A percentile compares a stretch with the other conserved stretches of the same genome.
Evolutionary conservation across 2,113 vertebrate species (phyloP).

Genomic region (Perognathus longimembris): DNA sequence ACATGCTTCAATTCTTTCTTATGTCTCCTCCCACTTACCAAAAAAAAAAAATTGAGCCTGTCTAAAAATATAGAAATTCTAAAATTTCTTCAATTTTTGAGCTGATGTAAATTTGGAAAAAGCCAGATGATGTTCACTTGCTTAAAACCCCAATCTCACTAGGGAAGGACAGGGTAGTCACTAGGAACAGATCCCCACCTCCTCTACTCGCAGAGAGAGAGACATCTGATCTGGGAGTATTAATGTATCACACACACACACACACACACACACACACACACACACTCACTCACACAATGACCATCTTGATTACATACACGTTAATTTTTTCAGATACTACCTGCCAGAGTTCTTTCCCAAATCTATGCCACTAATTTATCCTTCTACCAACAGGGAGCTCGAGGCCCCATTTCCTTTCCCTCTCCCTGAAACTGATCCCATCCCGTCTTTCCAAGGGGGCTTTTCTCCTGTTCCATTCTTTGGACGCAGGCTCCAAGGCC

Average conservation of each 20-base stretch:
- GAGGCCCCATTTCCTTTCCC: background rate
- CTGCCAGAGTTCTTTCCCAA: background rate
- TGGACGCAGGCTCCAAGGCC: background rate
- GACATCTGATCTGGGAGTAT: background rate
- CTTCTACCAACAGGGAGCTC: background rate
- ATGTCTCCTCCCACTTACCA: background rate
- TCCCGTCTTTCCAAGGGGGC: background rate
- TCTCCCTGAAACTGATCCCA: background rate
- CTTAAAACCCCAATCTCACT: background rate
- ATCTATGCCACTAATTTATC: background rate
- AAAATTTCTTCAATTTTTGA: background rate
- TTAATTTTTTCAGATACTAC: background rate
- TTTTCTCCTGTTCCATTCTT: background rate
- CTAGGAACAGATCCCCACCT: too few relatives aligned
- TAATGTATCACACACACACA: too few relatives aligned
- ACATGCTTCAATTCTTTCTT: background rate
- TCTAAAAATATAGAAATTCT: background rate
- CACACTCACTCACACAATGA: background rate
- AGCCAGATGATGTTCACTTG: background rate
- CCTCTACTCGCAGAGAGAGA: background rate
- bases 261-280: background rate
- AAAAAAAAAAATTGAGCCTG: background rate
- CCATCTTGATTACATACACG: background rate
- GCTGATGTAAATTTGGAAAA: slow-evolving; percentile 40
- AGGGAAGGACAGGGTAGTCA: background rate